A percentile compares a stretch with the other conserved stretches of the same genome.
phyloP scores from a whole-genome alignment of 2,113 vertebrate genomes.

The Tetrax tetrax region DNA sequence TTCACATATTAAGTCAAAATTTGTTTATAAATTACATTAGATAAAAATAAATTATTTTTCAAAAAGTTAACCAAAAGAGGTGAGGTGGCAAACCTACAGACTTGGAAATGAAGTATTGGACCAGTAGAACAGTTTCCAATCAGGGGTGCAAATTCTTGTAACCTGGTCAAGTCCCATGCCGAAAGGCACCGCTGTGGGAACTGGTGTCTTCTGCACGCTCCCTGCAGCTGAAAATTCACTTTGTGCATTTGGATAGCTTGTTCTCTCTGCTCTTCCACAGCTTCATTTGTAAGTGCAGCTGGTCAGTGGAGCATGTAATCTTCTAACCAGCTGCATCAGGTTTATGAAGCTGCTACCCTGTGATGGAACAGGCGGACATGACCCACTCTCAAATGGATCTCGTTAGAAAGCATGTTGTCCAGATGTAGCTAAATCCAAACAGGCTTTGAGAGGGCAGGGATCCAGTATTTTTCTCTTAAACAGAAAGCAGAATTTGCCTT shows the following conservation, averaged over 20 bases:
- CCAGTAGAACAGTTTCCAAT: not conserved
- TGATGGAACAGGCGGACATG: not conserved
- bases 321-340: not conserved
- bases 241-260: not conserved
- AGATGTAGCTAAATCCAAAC: not conserved
- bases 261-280: not conserved
- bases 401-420: accelerated
- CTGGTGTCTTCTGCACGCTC: accelerated
- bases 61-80: not conserved
- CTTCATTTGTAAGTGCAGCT: not conserved
- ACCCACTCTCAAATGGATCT: not conserved
- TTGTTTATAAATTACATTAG: not conserved
- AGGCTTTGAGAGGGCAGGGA: not conserved
- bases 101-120: not conserved
- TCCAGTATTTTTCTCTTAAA: not conserved
- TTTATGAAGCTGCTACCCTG: not conserved
- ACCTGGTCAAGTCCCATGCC: not conserved
- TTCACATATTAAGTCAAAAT: not conserved
- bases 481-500: not conserved
- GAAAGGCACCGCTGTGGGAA: not conserved
- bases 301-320: not conserved
- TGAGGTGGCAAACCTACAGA: not conserved
- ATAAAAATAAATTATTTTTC: not conserved
- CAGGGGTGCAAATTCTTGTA: not conserved
- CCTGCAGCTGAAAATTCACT: not conserved